phyloP scores from a whole-genome alignment of 2,888 invertebrate species.

The Agrochola circellaris region DNA sequence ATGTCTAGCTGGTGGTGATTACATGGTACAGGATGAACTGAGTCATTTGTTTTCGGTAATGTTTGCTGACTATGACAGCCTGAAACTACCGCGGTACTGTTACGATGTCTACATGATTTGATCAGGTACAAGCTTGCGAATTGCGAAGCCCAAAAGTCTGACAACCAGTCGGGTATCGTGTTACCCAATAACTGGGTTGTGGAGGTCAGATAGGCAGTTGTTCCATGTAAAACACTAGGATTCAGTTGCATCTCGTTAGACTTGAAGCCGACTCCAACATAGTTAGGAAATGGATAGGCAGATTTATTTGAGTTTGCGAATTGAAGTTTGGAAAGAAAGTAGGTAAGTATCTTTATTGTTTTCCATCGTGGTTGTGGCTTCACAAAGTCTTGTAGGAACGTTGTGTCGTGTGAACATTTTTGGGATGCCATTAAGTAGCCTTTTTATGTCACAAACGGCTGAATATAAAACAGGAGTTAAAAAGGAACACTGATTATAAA shows the following conservation, averaged over 20 bases:
- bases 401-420: constrained; percentile 17
- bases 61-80: neutral
- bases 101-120: neutral
- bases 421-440: constrained; percentile 15
- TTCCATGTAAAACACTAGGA: too few relatives aligned
- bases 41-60: neutral
- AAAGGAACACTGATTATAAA: constrained; percentile 29
- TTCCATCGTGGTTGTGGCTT: neutral
- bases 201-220: too few relatives aligned
- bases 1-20: neutral
- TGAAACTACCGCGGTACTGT: neutral
- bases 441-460: constrained; percentile 10
- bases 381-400: constrained; percentile 4
- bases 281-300: too few relatives aligned
- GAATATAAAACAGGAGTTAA: constrained; percentile 27
- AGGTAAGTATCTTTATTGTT: constrained; percentile 30
- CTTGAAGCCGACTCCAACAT: too few relatives aligned
- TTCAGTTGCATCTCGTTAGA: too few relatives aligned
- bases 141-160: too few relatives aligned
- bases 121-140: neutral
- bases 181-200: too few relatives aligned
- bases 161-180: too few relatives aligned
- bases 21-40: neutral
- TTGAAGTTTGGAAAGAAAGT: neutral
- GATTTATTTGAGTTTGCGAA: neutral